Conservation (phyloP, 2,797 vertebrate species). For the Falco peregrinus region DNA sequence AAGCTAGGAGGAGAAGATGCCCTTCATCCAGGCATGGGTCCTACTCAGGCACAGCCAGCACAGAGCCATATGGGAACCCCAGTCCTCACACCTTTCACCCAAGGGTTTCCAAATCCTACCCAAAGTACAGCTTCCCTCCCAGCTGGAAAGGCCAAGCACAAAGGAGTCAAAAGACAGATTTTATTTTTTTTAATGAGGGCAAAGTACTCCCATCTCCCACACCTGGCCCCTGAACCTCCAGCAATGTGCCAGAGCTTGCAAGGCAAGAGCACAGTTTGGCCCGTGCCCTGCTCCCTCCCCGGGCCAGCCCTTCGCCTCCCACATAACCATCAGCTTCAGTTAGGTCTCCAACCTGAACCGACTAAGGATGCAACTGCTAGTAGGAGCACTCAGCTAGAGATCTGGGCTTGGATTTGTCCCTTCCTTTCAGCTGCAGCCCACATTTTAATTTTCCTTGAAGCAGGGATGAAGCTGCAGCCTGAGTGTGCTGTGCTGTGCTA, state of each 20-base stretch:
- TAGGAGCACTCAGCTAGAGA: not conserved
- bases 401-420: not conserved
- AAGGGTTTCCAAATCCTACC: not conserved
- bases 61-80: accelerated
- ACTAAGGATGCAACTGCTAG: not conserved
- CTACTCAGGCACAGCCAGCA: not conserved
- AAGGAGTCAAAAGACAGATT: not conserved
- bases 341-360: not conserved
- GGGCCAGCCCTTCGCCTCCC: accelerated
- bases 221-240: not conserved
- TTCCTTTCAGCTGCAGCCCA: not conserved
- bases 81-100: not conserved
- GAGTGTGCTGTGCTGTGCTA: not conserved
- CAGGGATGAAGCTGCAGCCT: not conserved
- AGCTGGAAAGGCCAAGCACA: not conserved
- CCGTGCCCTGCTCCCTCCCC: not conserved
- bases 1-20: not conserved
- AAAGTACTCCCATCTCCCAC: not conserved
- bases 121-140: not conserved
- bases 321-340: accelerated
- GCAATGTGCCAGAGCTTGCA: not conserved
- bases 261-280: too few relatives aligned
- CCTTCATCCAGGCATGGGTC: not conserved
- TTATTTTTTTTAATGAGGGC: not conserved
- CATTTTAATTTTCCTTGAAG: not conserved